These are phyloP conservation scores for Terrapene triunguis DNA, from an alignment of 2,113 vertebrate species.

Conservation along the genomic window DNA sequence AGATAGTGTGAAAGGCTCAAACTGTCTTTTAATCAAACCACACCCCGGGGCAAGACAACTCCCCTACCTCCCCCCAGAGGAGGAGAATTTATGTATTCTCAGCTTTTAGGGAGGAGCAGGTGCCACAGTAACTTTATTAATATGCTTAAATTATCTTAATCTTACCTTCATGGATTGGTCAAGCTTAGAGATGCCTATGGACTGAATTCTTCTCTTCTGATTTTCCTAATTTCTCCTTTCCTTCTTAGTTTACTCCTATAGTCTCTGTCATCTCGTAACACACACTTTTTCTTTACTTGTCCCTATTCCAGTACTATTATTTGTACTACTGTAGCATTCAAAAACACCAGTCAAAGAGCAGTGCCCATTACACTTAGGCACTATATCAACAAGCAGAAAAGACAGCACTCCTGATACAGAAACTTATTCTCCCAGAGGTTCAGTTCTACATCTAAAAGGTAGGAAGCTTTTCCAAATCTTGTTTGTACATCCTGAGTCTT, in stretches of 20 bases:
- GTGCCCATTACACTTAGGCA: background rate
- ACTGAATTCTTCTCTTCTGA: background rate
- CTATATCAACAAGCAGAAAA: background rate
- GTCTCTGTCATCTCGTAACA: background rate
- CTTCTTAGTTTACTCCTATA: background rate
- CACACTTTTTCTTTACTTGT: background rate
- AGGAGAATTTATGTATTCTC: background rate
- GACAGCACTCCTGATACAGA: background rate
- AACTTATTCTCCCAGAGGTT: background rate
- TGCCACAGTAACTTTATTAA: background rate
- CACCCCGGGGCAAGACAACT: background rate
- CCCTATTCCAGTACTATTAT: background rate
- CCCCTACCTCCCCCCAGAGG: background rate
- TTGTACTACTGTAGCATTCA: background rate
- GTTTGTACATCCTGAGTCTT: background rate
- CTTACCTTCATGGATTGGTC: background rate
- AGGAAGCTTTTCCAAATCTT: background rate
- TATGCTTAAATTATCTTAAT: background rate
- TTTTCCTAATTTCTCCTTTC: background rate
- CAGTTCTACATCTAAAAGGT: background rate
- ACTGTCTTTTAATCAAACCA: constrained; percentile 43
- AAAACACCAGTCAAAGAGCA: background rate
- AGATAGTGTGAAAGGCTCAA: background rate
- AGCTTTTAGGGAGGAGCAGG: constrained; percentile 34
- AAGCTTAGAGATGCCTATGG: background rate